Conservation (phyloP, 2,113 vertebrate genomes). For the Xenopus tropicalis region UCB_Xtro_10.0 CM004451.2:66456501-66457000, state of each 20-base stretch:
- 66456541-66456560: slow-evolving; percentile 85
- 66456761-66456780: slow-evolving; percentile 23
- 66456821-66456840: slow-evolving; percentile 4
- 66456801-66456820: background rate
- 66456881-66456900: background rate
- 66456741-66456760: background rate
- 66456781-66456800: background rate
- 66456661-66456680: slow-evolving; percentile 58
- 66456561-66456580: slow-evolving; percentile 67
- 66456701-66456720: slow-evolving; percentile 53
- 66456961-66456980: slow-evolving; percentile 25
- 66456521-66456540: slow-evolving; percentile 87
- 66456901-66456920: slow-evolving; percentile 32
- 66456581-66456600: slow-evolving; percentile 77
- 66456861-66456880: slow-evolving; percentile 1
- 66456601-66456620: slow-evolving; percentile 76
- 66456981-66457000: no score
- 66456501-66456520: slow-evolving; percentile 81
- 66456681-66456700: slow-evolving; percentile 66
- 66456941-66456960: background rate
- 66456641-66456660: slow-evolving; percentile 49
- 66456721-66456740: slow-evolving; percentile 46
- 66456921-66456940: background rate
- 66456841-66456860: background rate
- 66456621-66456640: slow-evolving; percentile 62